Conservation (phyloP, 1,140 invertebrate genomes). For the Solenopsis invicta region DNA sequence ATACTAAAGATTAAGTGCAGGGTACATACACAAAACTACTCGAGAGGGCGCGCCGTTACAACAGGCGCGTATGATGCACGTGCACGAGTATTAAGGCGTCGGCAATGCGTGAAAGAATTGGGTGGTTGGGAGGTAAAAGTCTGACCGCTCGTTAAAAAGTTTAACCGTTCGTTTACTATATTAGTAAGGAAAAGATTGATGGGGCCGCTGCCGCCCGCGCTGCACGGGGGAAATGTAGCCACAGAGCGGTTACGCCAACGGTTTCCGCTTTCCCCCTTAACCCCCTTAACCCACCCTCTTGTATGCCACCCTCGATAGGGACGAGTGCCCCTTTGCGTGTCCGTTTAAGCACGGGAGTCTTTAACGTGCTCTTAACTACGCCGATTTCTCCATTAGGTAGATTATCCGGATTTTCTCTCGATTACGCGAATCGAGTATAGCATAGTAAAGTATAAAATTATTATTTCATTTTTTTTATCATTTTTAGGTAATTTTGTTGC, state of each 20-base stretch:
- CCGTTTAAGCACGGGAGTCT: constrained; percentile 38
- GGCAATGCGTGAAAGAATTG: constrained; percentile 73
- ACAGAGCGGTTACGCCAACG: constrained; percentile 37
- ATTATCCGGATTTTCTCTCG: constrained; percentile 32
- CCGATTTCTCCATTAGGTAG: constrained; percentile 12
- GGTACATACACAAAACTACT: background rate
- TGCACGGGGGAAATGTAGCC: constrained; percentile 66
- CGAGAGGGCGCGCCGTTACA: constrained; percentile 63
- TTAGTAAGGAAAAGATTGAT: constrained; percentile 61
- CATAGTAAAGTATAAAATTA: background rate
- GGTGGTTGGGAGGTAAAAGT: constrained; percentile 63
- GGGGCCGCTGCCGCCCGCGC: background rate
- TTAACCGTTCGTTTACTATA: constrained; percentile 78
- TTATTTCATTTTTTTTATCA: background rate
- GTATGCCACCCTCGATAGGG: constrained; percentile 19
- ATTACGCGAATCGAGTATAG: background rate
- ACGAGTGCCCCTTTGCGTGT: constrained; percentile 33
- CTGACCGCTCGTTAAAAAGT: constrained; percentile 79
- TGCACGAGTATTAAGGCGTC: constrained; percentile 63
- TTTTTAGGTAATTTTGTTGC: background rate
- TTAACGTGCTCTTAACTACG: constrained; percentile 41
- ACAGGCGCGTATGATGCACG: constrained; percentile 61
- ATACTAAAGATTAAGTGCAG: background rate
- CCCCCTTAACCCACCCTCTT: constrained; percentile 45
- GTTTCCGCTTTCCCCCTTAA: constrained; percentile 19